phyloP scores from a whole-genome alignment of 2,888 invertebrate genomes.

The Doris montereyensis region DNA sequence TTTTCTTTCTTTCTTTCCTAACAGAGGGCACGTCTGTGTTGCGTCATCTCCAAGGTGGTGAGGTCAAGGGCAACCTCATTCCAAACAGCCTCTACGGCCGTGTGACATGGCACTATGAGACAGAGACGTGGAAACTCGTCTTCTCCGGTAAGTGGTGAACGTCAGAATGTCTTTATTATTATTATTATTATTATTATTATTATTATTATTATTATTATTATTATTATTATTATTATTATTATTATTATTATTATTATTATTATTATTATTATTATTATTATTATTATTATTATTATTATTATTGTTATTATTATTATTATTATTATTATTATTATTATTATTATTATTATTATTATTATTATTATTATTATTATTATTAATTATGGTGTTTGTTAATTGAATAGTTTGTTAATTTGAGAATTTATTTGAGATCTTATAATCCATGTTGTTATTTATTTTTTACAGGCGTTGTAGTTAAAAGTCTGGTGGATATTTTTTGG shows the following conservation, averaged over 20 bases:
- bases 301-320: not conserved
- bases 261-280: not conserved
- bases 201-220: slow-evolving; percentile 18
- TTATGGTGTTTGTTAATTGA: too few species aligned
- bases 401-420: too few species aligned
- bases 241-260: not conserved
- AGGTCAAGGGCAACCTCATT: slow-evolving; percentile 46
- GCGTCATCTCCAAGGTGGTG: slow-evolving; percentile 54
- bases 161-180: not conserved
- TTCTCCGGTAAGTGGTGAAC: slow-evolving; percentile 52
- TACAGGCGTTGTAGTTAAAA: too few species aligned
- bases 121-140: slow-evolving; percentile 54
- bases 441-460: too few species aligned
- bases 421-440: too few species aligned
- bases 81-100: slow-evolving; percentile 48
- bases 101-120: slow-evolving; percentile 52
- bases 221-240: slow-evolving; percentile 8
- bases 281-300: not conserved
- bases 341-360: not conserved
- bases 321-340: not conserved
- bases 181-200: slow-evolving; percentile 18
- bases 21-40: slow-evolving; percentile 67
- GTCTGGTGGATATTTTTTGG: too few species aligned
- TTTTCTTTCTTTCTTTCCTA: too few species aligned
- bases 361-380: not conserved